Conservation (phyloP, 2,888 invertebrate genomes). For the Scaptomyza polygonia region DNA sequence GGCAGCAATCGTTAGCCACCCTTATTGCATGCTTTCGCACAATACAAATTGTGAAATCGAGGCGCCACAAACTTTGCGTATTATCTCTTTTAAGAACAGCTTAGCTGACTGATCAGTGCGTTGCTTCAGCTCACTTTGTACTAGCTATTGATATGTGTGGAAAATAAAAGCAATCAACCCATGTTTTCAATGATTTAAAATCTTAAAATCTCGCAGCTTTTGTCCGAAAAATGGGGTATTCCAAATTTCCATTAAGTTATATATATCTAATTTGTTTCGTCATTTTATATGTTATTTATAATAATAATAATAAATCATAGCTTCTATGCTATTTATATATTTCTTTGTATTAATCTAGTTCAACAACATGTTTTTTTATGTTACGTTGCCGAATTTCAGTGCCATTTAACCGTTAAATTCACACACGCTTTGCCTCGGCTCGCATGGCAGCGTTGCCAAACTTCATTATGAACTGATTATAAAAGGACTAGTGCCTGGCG, state of each 20-base stretch:
- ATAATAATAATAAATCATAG: too few species aligned
- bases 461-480: conserved; percentile 28
- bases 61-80: conserved; percentile 15
- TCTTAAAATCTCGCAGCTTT: too few species aligned
- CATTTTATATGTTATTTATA: too few species aligned
- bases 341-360: too few species aligned
- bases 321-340: too few species aligned
- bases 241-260: too few species aligned
- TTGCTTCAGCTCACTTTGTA: too few species aligned
- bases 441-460: conserved; percentile 35
- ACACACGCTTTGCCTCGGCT: conserved; percentile 5
- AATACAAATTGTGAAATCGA: conserved; percentile 9
- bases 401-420: neutral
- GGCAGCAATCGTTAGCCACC: conserved; percentile 42
- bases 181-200: too few species aligned
- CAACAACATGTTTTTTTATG: neutral
- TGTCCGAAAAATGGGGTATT: too few species aligned
- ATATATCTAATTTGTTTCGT: too few species aligned
- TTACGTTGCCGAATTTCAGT: conserved; percentile 12
- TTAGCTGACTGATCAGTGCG: conserved; percentile 32
- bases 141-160: too few species aligned
- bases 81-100: conserved; percentile 26
- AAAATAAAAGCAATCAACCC: too few species aligned
- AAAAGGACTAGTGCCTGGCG: conserved; percentile 22
- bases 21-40: conserved; percentile 29